A percentile compares a stretch with the other conserved stretches of the same genome.
phyloP scores from a whole-genome alignment of 2,888 invertebrate species.

The Agriotes lineatus region DNA sequence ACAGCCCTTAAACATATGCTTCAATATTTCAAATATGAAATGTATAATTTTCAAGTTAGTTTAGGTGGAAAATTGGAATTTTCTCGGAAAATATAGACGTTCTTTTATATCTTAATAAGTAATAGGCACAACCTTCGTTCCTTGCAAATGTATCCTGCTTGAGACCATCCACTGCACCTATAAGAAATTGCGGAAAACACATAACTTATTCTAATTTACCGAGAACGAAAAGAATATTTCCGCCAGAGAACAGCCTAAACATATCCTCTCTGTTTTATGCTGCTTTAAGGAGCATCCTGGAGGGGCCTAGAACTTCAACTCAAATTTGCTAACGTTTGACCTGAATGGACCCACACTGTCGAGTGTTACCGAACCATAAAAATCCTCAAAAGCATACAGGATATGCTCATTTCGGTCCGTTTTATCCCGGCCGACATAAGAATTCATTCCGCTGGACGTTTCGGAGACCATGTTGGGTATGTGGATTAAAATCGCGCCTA shows the following conservation, averaged over 20 bases:
- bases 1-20: no score
- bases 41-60: no score
- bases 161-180: no score
- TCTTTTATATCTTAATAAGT: no score
- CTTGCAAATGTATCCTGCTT: no score
- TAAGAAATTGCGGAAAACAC: no score
- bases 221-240: no score
- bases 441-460: not conserved
- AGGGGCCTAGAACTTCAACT: not conserved
- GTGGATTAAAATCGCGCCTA: not conserved
- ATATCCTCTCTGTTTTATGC: not conserved
- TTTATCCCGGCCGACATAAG: not conserved
- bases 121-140: no score
- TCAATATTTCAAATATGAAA: no score
- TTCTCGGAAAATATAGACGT: no score
- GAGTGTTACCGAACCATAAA: conserved; percentile 14
- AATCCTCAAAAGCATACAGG: conserved; percentile 9
- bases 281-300: not conserved
- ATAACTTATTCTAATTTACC: no score
- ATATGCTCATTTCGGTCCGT: not conserved
- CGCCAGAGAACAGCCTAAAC: not conserved
- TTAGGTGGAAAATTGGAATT: no score
- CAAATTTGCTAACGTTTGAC: conserved; percentile 9
- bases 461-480: not conserved
- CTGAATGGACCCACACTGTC: conserved; percentile 6